Conservation (phyloP, 2,113 vertebrate genomes). For the Oreocharis arfaki region DNA sequence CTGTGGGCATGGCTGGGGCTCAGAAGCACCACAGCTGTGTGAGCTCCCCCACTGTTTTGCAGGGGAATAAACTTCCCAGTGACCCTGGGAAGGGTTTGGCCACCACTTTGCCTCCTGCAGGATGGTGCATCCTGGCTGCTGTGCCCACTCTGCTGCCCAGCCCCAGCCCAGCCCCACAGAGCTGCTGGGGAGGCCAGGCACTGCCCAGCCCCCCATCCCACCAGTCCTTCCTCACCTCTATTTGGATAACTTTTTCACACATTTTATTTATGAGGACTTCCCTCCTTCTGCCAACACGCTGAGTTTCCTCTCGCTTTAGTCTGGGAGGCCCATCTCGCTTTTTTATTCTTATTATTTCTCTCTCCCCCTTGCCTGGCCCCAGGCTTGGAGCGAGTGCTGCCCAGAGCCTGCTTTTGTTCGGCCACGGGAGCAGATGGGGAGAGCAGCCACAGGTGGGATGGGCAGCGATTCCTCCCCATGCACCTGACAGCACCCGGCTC, state of each 20-base stretch:
- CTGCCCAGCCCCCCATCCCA: neutral
- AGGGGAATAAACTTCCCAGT: neutral
- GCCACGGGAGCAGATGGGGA: neutral
- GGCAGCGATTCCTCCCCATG: neutral
- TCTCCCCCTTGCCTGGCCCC: constrained; percentile 25
- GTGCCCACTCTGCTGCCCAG: neutral
- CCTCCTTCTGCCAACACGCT: constrained; percentile 41
- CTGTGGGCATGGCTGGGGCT: neutral
- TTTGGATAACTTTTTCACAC: constrained; percentile 66
- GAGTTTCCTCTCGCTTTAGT: neutral
- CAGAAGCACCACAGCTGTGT: neutral
- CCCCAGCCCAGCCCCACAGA: neutral
- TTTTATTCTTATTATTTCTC: neutral
- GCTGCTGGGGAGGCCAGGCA: neutral
- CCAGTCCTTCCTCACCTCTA: neutral
- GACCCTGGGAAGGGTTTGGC: neutral
- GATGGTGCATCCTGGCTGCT: accelerated
- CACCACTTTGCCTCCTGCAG: neutral
- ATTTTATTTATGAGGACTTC: constrained; percentile 3
- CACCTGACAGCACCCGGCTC: accelerated
- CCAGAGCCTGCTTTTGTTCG: neutral
- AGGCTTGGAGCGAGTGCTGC: neutral
- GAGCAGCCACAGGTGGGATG: neutral
- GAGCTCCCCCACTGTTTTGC: neutral
- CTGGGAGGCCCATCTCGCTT: neutral